A percentile compares a stretch with the other conserved stretches of the same genome.
Evolutionary conservation across 2,888 invertebrate species (phyloP).

Genomic region (Escarpia spicata): DNA sequence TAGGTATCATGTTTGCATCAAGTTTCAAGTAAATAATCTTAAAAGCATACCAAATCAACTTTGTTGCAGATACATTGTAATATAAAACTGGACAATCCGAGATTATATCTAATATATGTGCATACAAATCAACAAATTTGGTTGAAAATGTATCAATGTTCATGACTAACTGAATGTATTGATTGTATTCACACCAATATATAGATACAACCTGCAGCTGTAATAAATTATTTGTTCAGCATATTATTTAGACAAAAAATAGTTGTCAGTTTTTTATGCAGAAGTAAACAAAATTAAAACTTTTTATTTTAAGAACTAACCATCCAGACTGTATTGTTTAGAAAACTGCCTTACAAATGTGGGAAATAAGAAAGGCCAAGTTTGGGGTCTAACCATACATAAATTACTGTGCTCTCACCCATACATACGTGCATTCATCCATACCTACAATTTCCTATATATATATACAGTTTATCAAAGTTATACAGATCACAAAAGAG

Average conservation of each 20-base stretch:
- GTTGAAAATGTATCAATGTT: too few species aligned
- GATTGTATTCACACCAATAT: neutral
- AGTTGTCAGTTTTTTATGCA: too few species aligned
- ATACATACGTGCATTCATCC: neutral
- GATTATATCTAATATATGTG: neutral
- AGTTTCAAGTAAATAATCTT: neutral
- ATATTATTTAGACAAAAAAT: neutral
- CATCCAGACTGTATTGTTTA: neutral
- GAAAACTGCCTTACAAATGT: neutral
- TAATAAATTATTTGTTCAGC: neutral
- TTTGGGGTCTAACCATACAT: neutral
- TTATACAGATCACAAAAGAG: neutral
- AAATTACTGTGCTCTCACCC: neutral
- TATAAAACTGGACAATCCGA: neutral
- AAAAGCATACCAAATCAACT: neutral
- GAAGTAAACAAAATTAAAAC: neutral
- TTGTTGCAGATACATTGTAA: neutral
- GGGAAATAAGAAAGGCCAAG: neutral
- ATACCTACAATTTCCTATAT: neutral
- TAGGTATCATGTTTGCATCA: neutral
- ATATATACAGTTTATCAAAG: neutral
- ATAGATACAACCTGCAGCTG: neutral
- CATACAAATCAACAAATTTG: neutral
- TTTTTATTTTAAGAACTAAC: neutral
- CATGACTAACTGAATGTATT: neutral